A percentile compares a stretch with the other conserved stretches of the same genome.
phyloP scores from a whole-genome alignment of 2,797 vertebrate species.

The Anguilla marmorata region DNA sequence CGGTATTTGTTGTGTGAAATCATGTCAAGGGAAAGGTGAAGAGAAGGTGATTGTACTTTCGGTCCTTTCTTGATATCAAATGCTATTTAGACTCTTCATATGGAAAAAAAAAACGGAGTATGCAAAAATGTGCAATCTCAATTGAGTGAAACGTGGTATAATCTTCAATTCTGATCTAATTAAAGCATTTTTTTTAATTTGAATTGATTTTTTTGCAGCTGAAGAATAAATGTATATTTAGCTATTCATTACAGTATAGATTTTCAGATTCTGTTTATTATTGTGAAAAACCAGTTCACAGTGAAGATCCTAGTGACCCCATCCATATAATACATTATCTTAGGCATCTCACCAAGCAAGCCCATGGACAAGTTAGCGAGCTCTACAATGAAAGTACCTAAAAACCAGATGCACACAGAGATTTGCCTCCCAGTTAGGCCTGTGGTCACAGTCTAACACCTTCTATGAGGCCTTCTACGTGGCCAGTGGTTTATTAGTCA shows the following conservation, averaged over 20 bases:
- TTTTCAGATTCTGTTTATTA: no score
- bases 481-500: neutral
- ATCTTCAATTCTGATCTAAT: no score
- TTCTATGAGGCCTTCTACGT: neutral
- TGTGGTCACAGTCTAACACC: neutral
- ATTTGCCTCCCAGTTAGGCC: neutral
- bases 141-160: no score
- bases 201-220: no score
- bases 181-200: no score
- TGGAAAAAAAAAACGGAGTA: no score
- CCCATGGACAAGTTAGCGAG: neutral
- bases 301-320: slow-evolving; percentile 31
- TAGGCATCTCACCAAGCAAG: neutral
- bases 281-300: neutral
- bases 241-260: no score
- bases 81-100: no score
- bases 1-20: slow-evolving; percentile 24
- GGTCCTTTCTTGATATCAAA: no score
- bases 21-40: slow-evolving; percentile 35
- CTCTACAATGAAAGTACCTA: neutral
- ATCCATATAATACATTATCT: neutral
- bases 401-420: neutral
- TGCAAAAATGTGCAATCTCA: no score
- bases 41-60: slow-evolving; percentile 37
- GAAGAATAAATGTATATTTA: no score